Percentiles rank a stretch among this genome's conserved stretches.
Conservation (phyloP, 2,888 invertebrate species). For the Aphidoletes aphidimyza region DNA sequence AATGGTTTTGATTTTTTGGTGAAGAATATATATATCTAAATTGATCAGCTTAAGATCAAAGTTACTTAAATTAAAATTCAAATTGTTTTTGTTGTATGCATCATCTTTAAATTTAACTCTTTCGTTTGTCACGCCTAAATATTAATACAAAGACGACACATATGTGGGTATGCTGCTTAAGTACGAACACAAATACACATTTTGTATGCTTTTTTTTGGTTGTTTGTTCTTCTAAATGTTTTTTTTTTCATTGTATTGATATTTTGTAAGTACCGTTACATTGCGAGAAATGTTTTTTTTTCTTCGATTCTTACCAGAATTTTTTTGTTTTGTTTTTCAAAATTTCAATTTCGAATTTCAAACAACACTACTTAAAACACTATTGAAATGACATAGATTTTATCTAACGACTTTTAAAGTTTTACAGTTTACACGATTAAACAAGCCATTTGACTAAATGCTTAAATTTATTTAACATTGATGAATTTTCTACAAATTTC, state of each 20-base stretch:
- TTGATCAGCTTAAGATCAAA: neutral
- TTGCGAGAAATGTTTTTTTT: neutral
- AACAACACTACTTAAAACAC: no score
- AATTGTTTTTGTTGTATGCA: neutral
- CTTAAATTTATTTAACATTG: no score
- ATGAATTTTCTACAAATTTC: no score
- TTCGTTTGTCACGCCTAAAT: neutral
- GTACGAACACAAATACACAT: constrained; percentile 22
- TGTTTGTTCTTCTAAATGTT: neutral
- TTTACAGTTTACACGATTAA: no score
- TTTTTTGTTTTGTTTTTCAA: no score
- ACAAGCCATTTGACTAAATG: no score
- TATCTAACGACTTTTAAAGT: no score
- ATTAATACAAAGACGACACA: neutral
- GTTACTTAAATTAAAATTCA: neutral
- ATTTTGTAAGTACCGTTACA: neutral
- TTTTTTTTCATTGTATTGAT: neutral
- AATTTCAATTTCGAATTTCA: neutral
- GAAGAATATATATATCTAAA: no score
- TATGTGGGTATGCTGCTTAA: neutral
- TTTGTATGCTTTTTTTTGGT: neutral
- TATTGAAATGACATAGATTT: no score
- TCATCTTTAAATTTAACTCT: neutral
- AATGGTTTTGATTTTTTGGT: neutral
- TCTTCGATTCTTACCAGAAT: neutral